A percentile compares a stretch with the other conserved stretches of the same genome.
These are phyloP conservation scores for Orthosia incerta DNA, from an alignment of 2,888 invertebrate genomes.

Conservation along the genomic window DNA sequence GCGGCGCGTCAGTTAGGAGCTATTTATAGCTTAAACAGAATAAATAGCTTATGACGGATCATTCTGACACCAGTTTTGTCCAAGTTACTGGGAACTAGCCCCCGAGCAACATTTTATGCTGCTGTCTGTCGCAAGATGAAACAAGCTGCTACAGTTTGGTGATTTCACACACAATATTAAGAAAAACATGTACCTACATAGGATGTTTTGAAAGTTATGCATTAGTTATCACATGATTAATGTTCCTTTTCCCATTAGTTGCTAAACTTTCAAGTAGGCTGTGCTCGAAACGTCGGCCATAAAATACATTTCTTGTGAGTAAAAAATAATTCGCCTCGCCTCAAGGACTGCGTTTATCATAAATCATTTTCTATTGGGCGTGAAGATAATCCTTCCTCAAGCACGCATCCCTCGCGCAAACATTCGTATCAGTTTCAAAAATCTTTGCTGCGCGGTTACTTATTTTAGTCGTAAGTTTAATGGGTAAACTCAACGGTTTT, in stretches of 20 bases:
- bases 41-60: constrained; percentile 12
- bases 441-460: no score
- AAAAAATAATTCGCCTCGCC: neutral
- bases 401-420: no score
- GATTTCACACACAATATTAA: neutral
- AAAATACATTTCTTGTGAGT: neutral
- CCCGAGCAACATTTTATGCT: constrained; percentile 17
- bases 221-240: neutral
- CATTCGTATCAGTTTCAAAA: no score
- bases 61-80: constrained; percentile 16
- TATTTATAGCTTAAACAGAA: constrained; percentile 38
- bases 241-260: neutral
- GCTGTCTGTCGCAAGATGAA: neutral
- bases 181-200: no score
- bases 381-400: constrained; percentile 7
- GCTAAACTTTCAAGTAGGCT: neutral
- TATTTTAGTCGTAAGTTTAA: no score
- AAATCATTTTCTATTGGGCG: constrained; percentile 28
- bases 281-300: neutral
- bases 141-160: constrained; percentile 1
- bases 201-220: neutral
- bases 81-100: neutral
- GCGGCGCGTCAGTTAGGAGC: neutral
- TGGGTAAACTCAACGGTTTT: no score
- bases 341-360: constrained; percentile 14